phyloP scores from a whole-genome alignment of 2,797 vertebrate genomes.

The Leptodactylus fallax region DNA sequence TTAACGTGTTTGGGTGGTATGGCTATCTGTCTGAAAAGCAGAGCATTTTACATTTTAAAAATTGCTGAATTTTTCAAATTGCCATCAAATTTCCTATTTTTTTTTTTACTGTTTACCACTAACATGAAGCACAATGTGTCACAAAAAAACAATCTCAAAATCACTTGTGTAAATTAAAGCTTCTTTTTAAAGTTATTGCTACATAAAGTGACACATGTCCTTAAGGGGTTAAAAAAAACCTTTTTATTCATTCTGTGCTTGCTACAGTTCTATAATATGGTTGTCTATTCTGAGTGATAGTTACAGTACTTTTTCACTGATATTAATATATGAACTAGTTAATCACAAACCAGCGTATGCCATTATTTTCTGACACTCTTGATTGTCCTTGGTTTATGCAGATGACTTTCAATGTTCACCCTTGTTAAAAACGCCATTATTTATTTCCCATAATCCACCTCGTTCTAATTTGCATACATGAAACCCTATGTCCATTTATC shows the following conservation, averaged over 20 bases:
- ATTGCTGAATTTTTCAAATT: no score
- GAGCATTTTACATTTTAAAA: no score
- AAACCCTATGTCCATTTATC: conserved; percentile 52
- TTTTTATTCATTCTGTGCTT: not conserved
- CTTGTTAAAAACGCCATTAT: conserved; percentile 40
- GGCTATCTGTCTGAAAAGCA: no score
- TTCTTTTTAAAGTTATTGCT: no score
- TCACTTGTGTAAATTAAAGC: no score
- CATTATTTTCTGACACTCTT: not conserved
- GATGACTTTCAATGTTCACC: conserved; percentile 36
- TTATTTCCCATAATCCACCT: conserved; percentile 40
- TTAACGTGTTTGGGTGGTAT: no score
- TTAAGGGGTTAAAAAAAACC: no score
- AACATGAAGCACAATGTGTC: no score
- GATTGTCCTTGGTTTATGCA: conserved; percentile 31
- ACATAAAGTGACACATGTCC: no score
- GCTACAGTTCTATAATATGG: not conserved
- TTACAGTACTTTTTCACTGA: not conserved
- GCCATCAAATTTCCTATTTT: no score
- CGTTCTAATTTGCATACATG: conserved; percentile 45
- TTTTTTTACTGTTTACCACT: no score
- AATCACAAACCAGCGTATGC: not conserved
- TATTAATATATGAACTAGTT: not conserved
- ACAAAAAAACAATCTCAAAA: no score
- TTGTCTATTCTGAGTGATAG: not conserved